Conservation (phyloP, 2,888 invertebrate species). For the Agrotis exclamationis region DNA sequence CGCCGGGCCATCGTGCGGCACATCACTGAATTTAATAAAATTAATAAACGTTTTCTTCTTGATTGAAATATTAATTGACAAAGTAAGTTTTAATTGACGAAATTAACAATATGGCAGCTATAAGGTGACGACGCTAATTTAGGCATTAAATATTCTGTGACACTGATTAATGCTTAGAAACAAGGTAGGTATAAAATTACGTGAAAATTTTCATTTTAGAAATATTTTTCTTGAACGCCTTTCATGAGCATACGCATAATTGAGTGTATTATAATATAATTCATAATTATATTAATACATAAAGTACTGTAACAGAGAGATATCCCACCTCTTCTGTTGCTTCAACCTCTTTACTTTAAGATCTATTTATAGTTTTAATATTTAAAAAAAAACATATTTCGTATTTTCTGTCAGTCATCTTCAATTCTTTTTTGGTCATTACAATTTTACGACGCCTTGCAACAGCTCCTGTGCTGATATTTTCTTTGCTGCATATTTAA, state of each 20-base stretch:
- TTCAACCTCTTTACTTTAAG: no score
- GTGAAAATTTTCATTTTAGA: neutral
- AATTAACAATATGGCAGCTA: slow-evolving; percentile 43
- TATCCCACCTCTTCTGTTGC: no score
- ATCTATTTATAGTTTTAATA: no score
- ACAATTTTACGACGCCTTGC: no score
- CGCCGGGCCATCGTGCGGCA: slow-evolving; percentile 4
- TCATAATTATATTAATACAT: no score
- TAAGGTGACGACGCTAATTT: slow-evolving; percentile 22
- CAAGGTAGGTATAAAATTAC: neutral
- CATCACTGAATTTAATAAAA: slow-evolving; percentile 40
- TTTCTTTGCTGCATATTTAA: no score
- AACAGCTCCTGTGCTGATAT: no score
- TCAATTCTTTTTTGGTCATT: no score
- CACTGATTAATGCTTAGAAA: neutral
- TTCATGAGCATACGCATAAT: neutral
- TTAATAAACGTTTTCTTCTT: slow-evolving; percentile 24
- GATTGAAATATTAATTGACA: slow-evolving; percentile 57
- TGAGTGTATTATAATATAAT: neutral
- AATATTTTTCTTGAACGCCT: neutral
- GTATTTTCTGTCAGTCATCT: no score
- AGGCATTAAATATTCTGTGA: neutral
- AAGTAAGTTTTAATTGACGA: slow-evolving; percentile 55
- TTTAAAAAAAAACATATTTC: no score
- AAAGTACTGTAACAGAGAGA: no score